Conservation (phyloP, 2,888 invertebrate species). For the Thereva nobilitata region DNA sequence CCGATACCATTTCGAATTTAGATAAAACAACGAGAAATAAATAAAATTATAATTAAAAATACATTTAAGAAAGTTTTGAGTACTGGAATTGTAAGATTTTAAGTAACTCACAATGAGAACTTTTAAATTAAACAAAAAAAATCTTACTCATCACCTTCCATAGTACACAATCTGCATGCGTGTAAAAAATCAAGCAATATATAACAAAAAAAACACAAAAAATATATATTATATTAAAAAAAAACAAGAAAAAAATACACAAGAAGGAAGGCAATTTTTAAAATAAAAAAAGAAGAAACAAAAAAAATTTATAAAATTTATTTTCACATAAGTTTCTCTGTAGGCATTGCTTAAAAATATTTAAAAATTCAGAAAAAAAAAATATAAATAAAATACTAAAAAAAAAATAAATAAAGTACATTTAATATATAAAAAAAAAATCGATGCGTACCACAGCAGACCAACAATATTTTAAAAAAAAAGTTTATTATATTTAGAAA, state of each 20-base stretch:
- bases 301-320: too few relatives aligned
- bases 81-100: not conserved
- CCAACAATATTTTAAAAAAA: conserved; percentile 16
- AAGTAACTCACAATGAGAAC: too few relatives aligned
- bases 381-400: conserved; percentile 1
- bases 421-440: conserved; percentile 2
- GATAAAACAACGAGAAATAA: conserved; percentile 31
- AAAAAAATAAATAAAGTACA: conserved; percentile 11
- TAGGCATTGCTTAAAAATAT: not conserved
- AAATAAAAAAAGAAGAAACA: too few relatives aligned
- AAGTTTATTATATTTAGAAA: conserved; percentile 28
- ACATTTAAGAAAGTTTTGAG: conserved; percentile 14
- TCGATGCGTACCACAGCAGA: conserved; percentile 13
- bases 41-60: not conserved
- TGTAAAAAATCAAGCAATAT: conserved; percentile 18
- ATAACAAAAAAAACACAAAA: conserved; percentile 4
- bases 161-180: conserved; percentile 5
- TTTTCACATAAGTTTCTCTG: not conserved
- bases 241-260: not conserved
- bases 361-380: conserved; percentile 1
- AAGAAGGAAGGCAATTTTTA: too few relatives aligned
- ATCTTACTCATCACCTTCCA: not conserved
- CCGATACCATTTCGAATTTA: conserved; percentile 33
- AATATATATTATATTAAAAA: conserved; percentile 16
- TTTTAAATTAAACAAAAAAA: too few relatives aligned